Conservation (phyloP, 92 coral and sea anemone genomes). For the Zoanthus sansibaricus region DNA sequence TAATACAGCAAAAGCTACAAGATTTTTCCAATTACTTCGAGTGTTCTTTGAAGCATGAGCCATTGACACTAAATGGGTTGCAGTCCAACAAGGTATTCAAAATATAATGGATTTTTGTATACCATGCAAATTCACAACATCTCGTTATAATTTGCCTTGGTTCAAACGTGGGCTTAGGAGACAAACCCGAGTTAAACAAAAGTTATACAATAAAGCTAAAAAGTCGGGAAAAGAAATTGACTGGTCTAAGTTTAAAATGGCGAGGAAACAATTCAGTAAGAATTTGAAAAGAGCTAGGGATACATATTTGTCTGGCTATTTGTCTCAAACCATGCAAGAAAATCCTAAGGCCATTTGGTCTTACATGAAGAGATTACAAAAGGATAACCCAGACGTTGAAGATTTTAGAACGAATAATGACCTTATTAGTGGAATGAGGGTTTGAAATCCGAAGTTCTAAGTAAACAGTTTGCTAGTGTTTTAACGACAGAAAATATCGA, state of each 20-base stretch:
- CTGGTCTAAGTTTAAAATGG: slow-evolving; percentile 50
- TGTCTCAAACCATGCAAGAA: slow-evolving; percentile 17
- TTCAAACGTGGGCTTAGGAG: slow-evolving; percentile 42
- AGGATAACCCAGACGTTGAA: not conserved
- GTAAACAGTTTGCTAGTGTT: slow-evolving; percentile 59
- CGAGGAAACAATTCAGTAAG: slow-evolving; percentile 53
- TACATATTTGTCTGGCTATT: slow-evolving; percentile 25
- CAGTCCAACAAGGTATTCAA: slow-evolving; percentile 47
- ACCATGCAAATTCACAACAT: slow-evolving; percentile 52
- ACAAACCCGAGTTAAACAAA: slow-evolving; percentile 52
- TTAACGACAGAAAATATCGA: slow-evolving; percentile 56
- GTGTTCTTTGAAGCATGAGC: not conserved
- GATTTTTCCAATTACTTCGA: no score
- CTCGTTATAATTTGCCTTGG: slow-evolving; percentile 59
- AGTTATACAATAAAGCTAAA: slow-evolving; percentile 61
- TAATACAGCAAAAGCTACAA: not conserved
- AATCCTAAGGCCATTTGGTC: no score
- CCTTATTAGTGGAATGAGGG: slow-evolving; percentile 56
- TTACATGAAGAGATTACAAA: not conserved
- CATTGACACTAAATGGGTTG: slow-evolving; percentile 56
- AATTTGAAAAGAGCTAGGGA: slow-evolving; percentile 44
- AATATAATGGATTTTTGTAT: slow-evolving; percentile 54
- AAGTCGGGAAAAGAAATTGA: slow-evolving; percentile 40
- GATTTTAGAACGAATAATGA: slow-evolving; percentile 44
- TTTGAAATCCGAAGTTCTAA: slow-evolving; percentile 55